These are phyloP conservation scores for Pinna nobilis DNA, from an alignment of 1,140 invertebrate genomes.

Conservation along the genomic window DNA sequence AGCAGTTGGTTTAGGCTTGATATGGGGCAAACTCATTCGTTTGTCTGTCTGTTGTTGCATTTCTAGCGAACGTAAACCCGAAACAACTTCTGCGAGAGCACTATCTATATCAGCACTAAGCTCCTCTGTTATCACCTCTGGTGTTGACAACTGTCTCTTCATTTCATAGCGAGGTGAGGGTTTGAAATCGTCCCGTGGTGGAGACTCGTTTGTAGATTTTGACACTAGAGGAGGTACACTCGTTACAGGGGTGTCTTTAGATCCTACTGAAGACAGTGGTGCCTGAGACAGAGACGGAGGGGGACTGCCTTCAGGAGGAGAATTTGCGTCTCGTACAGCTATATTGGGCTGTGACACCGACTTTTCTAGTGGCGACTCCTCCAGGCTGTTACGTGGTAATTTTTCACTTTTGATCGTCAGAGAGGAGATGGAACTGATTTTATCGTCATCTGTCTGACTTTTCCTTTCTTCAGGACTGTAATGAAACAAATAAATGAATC, in stretches of 20 bases:
- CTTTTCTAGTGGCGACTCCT: constrained; percentile 58
- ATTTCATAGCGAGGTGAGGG: constrained; percentile 8
- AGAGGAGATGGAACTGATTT: constrained; percentile 36
- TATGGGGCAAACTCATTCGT: constrained; percentile 68
- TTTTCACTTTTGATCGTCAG: constrained; percentile 52
- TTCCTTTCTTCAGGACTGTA: constrained; percentile 56
- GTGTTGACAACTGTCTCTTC: constrained; percentile 39
- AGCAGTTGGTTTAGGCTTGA: constrained; percentile 69
- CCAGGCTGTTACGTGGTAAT: constrained; percentile 25
- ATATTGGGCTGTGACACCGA: constrained; percentile 65
- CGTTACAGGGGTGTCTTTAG: constrained; percentile 35
- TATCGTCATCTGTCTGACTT: constrained; percentile 45
- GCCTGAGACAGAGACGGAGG: constrained; percentile 27
- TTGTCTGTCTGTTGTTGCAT: constrained; percentile 67
- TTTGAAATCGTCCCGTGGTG: background rate
- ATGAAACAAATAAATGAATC: constrained; percentile 34
- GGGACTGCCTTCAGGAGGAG: constrained; percentile 27
- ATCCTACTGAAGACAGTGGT: constrained; percentile 18
- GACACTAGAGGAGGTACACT: background rate
- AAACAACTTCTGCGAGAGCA: constrained; percentile 71
- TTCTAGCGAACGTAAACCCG: constrained; percentile 67
- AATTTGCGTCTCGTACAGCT: constrained; percentile 47
- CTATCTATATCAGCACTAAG: constrained; percentile 69
- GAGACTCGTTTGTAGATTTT: constrained; percentile 6
- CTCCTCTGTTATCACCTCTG: constrained; percentile 61